These are phyloP conservation scores for Euwallacea fornicatus DNA, from an alignment of 1,140 invertebrate species.

Conservation along the genomic window DNA sequence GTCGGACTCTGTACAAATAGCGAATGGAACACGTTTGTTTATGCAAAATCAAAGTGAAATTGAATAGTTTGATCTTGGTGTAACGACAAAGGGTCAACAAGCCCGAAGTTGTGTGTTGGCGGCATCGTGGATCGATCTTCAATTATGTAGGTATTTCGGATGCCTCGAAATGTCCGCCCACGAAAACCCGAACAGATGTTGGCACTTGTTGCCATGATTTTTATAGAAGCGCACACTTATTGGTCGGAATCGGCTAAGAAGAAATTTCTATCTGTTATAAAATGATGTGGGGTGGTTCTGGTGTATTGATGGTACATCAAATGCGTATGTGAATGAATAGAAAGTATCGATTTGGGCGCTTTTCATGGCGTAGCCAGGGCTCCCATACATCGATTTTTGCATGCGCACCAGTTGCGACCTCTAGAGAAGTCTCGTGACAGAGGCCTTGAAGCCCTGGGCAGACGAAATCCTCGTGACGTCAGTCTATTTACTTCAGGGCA, in stretches of 20 bases:
- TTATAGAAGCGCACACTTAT: neutral
- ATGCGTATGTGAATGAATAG: too few species aligned
- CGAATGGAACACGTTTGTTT: too few species aligned
- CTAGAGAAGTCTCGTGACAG: constrained; percentile 10
- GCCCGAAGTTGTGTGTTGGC: constrained; percentile 13
- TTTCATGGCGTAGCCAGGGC: constrained; percentile 1
- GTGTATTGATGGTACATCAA: too few species aligned
- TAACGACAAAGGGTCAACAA: constrained; percentile 13
- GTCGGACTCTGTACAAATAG: too few species aligned
- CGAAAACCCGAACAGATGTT: constrained; percentile 21
- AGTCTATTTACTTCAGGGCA: neutral
- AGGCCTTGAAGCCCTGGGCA: constrained; percentile 20
- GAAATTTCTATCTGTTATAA: too few species aligned
- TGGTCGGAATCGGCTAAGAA: too few species aligned
- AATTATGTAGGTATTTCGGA: constrained; percentile 14
- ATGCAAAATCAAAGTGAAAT: too few species aligned
- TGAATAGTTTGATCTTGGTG: too few species aligned
- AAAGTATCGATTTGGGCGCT: neutral
- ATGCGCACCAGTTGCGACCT: constrained; percentile 20
- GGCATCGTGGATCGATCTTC: constrained; percentile 13
- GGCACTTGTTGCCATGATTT: constrained; percentile 22
- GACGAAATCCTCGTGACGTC: constrained; percentile 12
- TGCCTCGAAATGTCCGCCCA: constrained; percentile 17
- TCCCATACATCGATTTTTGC: constrained; percentile 15
- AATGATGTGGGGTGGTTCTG: too few species aligned